These are phyloP conservation scores for Calycopis cecrops DNA, from an alignment of 1,140 invertebrate genomes.

Conservation along the genomic window DNA sequence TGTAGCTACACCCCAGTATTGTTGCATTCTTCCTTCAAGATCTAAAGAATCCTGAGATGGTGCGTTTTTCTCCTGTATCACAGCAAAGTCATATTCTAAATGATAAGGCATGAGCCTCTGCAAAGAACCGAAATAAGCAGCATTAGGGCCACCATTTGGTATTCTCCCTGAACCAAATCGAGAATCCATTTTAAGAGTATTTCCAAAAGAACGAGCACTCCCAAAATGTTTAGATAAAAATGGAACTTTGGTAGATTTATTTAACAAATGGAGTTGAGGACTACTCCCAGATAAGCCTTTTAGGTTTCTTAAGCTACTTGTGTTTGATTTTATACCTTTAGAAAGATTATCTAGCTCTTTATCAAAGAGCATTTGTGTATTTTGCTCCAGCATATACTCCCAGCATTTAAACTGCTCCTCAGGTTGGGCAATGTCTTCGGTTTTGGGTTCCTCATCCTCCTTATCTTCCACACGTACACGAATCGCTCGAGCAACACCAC, in stretches of 20 bases:
- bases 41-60: slow-evolving; percentile 82
- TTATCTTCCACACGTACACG: slow-evolving; percentile 76
- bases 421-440: slow-evolving; percentile 66
- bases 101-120: slow-evolving; percentile 90
- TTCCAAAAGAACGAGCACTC: slow-evolving; percentile 80
- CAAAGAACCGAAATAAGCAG: slow-evolving; percentile 89
- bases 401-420: slow-evolving; percentile 94
- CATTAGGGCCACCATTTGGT: slow-evolving; percentile 84
- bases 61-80: slow-evolving; percentile 83
- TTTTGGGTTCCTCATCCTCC: slow-evolving; percentile 78
- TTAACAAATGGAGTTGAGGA: slow-evolving; percentile 74
- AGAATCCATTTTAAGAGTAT: slow-evolving; percentile 60
- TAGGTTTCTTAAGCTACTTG: slow-evolving; percentile 65
- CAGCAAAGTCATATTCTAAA: slow-evolving; percentile 88
- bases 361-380: slow-evolving; percentile 90
- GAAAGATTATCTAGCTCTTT: slow-evolving; percentile 90
- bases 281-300: slow-evolving; percentile 76
- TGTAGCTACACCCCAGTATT: slow-evolving; percentile 91
- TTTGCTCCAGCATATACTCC: slow-evolving; percentile 95
- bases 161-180: slow-evolving; percentile 66
- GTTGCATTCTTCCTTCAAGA: slow-evolving; percentile 87
- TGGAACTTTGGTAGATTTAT: slow-evolving; percentile 68
- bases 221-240: slow-evolving; percentile 86
- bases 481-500: slow-evolving; percentile 76
- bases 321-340: slow-evolving; percentile 76